Percentiles rank a stretch among this genome's conserved stretches.
Evolutionary conservation across 2,888 invertebrate species (phyloP).

Genomic region (Lithophane semibrunnea): DNA sequence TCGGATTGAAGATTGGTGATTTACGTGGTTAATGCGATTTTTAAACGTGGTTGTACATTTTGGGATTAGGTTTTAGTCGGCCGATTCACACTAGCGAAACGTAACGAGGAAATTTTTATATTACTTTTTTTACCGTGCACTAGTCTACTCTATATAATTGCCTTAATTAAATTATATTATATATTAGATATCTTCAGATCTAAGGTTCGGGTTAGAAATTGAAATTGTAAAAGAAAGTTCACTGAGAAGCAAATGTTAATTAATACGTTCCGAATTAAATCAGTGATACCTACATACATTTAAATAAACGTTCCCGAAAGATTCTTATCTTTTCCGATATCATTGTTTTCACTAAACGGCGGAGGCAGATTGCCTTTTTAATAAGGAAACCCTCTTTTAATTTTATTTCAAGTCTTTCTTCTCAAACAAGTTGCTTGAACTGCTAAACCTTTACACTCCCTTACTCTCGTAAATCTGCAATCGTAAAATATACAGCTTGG

Average conservation of each 20-base stretch:
- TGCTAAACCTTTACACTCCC: neutral
- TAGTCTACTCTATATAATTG: neutral
- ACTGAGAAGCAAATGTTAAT: constrained; percentile 16
- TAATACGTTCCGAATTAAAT: constrained; percentile 39
- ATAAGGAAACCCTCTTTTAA: neutral
- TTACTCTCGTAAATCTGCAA: constrained; percentile 21
- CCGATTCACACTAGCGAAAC: too few relatives aligned
- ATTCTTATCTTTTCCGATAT: constrained; percentile 12
- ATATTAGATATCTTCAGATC: neutral
- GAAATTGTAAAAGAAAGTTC: neutral
- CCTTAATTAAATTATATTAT: constrained; percentile 5
- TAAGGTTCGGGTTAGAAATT: neutral
- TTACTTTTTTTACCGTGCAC: neutral
- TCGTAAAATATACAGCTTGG: constrained; percentile 21
- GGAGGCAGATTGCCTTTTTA: neutral
- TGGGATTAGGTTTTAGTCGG: neutral
- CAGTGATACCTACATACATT: constrained; percentile 26
- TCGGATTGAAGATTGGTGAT: constrained; percentile 44
- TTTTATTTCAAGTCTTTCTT: neutral
- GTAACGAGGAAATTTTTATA: neutral
- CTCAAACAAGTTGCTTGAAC: neutral
- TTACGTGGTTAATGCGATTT: constrained; percentile 37
- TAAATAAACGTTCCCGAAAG: constrained; percentile 22
- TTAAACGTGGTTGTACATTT: constrained; percentile 14
- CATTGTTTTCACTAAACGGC: neutral